Percentiles rank a stretch among this genome's conserved stretches.
phyloP scores from a whole-genome alignment of 2,113 vertebrate genomes.

The Gasterosteus nipponicus region DNA sequence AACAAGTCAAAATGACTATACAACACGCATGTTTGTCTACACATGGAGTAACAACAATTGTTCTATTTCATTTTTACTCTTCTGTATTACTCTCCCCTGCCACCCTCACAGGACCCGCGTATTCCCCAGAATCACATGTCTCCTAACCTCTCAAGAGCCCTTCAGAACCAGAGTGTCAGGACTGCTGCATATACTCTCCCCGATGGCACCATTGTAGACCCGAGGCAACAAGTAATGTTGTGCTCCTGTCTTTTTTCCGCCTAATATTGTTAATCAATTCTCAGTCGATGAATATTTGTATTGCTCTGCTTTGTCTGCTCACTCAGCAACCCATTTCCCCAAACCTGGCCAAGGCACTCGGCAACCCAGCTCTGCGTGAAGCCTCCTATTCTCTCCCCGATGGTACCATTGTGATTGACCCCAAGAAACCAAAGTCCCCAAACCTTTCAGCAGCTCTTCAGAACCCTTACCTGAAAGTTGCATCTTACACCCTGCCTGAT shows the following conservation, averaged over 20 bases:
- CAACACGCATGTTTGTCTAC: not conserved
- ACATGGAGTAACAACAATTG: not conserved
- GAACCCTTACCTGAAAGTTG: conserved; percentile 76
- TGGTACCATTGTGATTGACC: conserved; percentile 75
- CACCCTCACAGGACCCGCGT: conserved; percentile 65
- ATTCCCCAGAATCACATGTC: conserved; percentile 62
- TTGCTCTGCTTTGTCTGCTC: conserved; percentile 24
- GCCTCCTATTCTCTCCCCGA: conserved; percentile 75
- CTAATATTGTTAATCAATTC: not conserved
- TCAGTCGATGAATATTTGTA: conserved; percentile 1
- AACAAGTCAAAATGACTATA: not conserved
- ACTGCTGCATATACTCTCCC: conserved; percentile 78
- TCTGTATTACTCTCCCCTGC: not conserved
- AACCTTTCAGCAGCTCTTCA: conserved; percentile 75
- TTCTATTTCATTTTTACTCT: not conserved
- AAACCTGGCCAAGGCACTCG: conserved; percentile 66
- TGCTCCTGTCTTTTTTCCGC: not conserved
- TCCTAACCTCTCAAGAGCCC: conserved; percentile 77
- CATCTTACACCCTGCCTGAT: conserved; percentile 80
- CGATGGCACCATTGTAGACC: conserved; percentile 72
- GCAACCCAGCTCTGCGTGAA: conserved; percentile 65
- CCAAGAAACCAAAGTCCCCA: conserved; percentile 62
- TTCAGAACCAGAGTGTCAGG: conserved; percentile 74
- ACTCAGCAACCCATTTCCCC: conserved; percentile 71
- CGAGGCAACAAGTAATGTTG: conserved; percentile 68